A percentile compares a stretch with the other conserved stretches of the same genome.
phyloP scores from a whole-genome alignment of 2,797 vertebrate species.

The Catharus ustulatus region DNA sequence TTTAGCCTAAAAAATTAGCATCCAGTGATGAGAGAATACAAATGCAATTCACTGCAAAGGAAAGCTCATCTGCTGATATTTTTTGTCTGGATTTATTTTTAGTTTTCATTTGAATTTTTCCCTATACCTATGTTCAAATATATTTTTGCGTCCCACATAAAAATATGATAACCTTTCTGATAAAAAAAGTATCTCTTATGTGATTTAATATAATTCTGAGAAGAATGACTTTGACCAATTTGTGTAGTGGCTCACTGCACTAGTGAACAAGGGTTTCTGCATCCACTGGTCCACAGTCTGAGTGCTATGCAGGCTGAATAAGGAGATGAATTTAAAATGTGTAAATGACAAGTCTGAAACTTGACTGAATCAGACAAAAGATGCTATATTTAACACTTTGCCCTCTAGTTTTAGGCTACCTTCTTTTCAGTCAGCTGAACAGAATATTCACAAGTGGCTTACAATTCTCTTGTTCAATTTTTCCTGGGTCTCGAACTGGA shows the following conservation, averaged over 20 bases:
- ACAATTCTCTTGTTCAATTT: background rate
- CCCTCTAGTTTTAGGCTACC: background rate
- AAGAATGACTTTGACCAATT: constrained; percentile 64
- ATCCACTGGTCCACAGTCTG: constrained; percentile 63
- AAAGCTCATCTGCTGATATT: background rate
- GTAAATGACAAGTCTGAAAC: constrained; percentile 65
- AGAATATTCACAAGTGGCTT: background rate
- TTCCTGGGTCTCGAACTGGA: background rate
- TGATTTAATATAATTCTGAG: constrained; percentile 65
- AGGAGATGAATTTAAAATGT: constrained; percentile 69
- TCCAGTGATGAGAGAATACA: background rate
- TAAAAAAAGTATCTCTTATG: constrained; percentile 1
- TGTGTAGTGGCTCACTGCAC: constrained; percentile 65
- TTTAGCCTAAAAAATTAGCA: constrained; percentile 21
- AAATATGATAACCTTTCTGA: constrained; percentile 37
- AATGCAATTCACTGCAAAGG: background rate
- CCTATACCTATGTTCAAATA: background rate
- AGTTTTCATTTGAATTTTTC: background rate
- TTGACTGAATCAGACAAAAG: constrained; percentile 61
- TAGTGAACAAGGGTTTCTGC: constrained; percentile 61
- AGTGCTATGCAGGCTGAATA: constrained; percentile 57
- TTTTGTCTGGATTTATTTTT: background rate
- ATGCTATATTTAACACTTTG: constrained; percentile 31
- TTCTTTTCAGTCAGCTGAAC: background rate
- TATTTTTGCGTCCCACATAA: background rate